Base-by-base conservation (phyloP, 1,140 invertebrate genomes). In the Drosophila baimaii region DNA sequence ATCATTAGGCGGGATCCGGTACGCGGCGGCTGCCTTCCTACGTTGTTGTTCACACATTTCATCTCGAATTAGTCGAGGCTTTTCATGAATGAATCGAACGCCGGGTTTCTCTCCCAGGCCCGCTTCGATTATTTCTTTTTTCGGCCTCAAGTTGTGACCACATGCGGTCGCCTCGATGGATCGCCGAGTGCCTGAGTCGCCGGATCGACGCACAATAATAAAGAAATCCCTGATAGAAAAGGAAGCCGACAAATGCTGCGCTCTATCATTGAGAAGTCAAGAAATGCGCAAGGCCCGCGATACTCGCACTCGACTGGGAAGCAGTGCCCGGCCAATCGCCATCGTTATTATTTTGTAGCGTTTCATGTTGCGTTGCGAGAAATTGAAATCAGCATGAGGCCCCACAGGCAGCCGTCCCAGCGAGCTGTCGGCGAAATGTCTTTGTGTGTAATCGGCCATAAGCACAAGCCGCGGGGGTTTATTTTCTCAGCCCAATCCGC, bases 321-420 rank as follows among this genome's bases (percentile, higher is more conserved):
- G 57, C 64, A 80, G 77, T 72, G 63, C 58, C 29, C 62, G 49
- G 70, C 61, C 81, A 65, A 84, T 76, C 79, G 79, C 62, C 79
- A 83, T 86, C 79, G 78, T 86, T 86, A 86, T 88, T 88, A 89
- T 88, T 86, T 86, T 89, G 82, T 83, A 86, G 80, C 83, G 82
- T 79, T 86, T 86, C 82, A 86, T 75, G 82, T 79, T 82, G 82
- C 73, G 83, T 64, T 83, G 71, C 76, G 66, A 86, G 84, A 86
- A 86, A 86, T 86, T 86, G 82, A 86, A 88, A 86, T 70, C 82
- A 86, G 82, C 82, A 82, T 88, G 82, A 41, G 62, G 83, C 66
- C 57, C 37, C 33, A 41, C 29, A 43, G 47, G 59, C 51, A 55
- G 51, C 17, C 33, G 57, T 57, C 44, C 57, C 71, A 56, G 43